Base-by-base conservation (phyloP, 1,140 invertebrate genomes). In the Drosophila insularis region DNA sequence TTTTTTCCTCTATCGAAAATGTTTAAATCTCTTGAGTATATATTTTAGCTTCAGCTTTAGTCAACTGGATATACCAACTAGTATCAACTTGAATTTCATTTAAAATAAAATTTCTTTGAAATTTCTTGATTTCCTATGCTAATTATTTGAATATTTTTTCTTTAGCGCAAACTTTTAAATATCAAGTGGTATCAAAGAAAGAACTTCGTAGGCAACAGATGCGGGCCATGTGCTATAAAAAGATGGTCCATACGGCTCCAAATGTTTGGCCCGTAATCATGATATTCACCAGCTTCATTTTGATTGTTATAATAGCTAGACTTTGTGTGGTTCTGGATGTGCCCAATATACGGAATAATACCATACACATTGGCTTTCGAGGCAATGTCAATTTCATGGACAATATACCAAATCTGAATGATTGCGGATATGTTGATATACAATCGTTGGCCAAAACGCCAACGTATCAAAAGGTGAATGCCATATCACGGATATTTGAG, bases 191-290 rank as follows among this genome's bases (percentile, higher is more conserved):
- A 11, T 89, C 85, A 1, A 65, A 72, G 6, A 89, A 55, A 14
- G 50, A 89, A 23, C 40, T 89, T 10, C 56, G 55, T 14, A 63
- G 32, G 2, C 80, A 84, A 46, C 77, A 86, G 8, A 73, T 76
- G 21, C 66, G 76, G 0, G 90, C 90, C 21, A 85, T 91, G 75
- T 67, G 91, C 19, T 90, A 76, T 31, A 91, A 91, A 39, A 91
- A 85, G n/a, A 74, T 91, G 68, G 74, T 85, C 6, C 74, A 89
- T 56, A 69, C 87, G 56, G 85, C 86, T 1, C 78, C 90, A 5
- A 91, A 81, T 71, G 46, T 87, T 0, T 84, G 90, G 74, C 86
- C 90, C 1, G 46, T 90, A 1, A 61, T 90, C 5, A 81, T 90
- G 67, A 84, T 91, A 31, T 71, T 84, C 1, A 43, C 70, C 1